Evolutionary conservation across 1,140 invertebrate genomes (phyloP), one percentile per base, ranked within the genome.

Genomic region (Zaprionus inermis): DNA sequence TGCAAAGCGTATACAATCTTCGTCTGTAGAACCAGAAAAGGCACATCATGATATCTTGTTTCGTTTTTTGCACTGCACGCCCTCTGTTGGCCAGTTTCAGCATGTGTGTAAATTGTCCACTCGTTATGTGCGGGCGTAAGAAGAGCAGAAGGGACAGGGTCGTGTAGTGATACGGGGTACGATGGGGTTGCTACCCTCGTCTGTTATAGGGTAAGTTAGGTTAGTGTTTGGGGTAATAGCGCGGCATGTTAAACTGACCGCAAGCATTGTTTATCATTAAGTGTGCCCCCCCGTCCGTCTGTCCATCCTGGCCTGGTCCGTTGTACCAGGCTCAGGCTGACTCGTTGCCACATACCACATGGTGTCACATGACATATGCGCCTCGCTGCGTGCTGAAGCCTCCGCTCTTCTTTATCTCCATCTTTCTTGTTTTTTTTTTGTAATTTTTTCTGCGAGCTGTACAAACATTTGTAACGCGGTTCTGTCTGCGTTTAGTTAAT

Each of bases 191-290:
- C n/a, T 28, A 44, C 44, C 9, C 7, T 11, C 44, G 44, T 22
- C 44, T 49, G 44, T 9, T 49, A 49, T 49, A 49, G 44, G 44
- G 44, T 49, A 49, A 49, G 44, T 49, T 49, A 49, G 72, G 55
- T 77, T 65, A 76, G 76, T 82, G 79, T 69, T 74, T 78, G 77
- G 83, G 85, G 85, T 79, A 82, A 90, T 90, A 82, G 86, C 81
- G 86, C 77, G 86, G 86, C 86, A 82, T 90, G 86, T 90, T 90
- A 86, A 90, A 86, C 86, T 86, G 79, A 90, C 86, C 86, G 69
- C 86, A 90, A 90, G 86, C 86, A 90, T 90, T 90, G 86, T 90
- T 90, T 90, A 90, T 86, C 86, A 82, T 90, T 86, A 90, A 90
- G 86, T 83, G 74, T 65, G 75, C 52, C 63, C 63, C 49, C 60